A percentile compares a stretch with the other conserved stretches of the same genome.
These are phyloP conservation scores for Stegana nigrithorax DNA, from an alignment of 2,888 invertebrate genomes.

Conservation along the genomic window DNA sequence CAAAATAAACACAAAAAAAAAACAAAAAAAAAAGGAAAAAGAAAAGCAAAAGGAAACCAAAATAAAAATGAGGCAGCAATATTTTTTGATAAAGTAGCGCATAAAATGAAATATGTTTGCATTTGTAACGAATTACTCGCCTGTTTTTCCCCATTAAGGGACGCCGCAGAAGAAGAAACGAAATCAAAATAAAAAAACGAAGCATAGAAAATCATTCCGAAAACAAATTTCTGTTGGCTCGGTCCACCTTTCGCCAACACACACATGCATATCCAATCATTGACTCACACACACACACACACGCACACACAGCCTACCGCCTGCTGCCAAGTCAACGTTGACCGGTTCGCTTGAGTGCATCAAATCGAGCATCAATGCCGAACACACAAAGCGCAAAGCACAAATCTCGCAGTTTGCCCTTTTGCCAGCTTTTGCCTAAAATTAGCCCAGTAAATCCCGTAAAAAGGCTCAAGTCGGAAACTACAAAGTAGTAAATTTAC, in stretches of 20 bases:
- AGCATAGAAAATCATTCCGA: too few species aligned
- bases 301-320: not conserved
- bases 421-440: constrained; percentile 20
- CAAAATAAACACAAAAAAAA: too few species aligned
- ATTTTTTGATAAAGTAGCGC: constrained; percentile 25
- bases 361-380: constrained; percentile 8
- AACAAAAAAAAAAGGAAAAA: too few species aligned
- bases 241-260: not conserved
- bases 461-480: constrained; percentile 43
- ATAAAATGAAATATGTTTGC: constrained; percentile 51
- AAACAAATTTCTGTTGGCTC: not conserved
- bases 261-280: too few species aligned
- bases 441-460: constrained; percentile 29
- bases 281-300: too few species aligned
- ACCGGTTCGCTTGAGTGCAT: constrained; percentile 38
- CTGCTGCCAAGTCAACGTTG: constrained; percentile 35
- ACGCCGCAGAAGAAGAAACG: not conserved
- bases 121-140: constrained; percentile 2
- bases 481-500: constrained; percentile 49
- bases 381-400: constrained; percentile 21
- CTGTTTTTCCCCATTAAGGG: not conserved
- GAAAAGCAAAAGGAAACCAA: too few species aligned
- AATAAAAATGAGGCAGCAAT: constrained; percentile 37
- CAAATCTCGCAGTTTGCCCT: constrained; percentile 28
- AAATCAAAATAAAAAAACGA: not conserved